Evolutionary conservation across 2,797 vertebrate species (phyloP).

Genomic region (Crocidura indochinensis): DNA sequence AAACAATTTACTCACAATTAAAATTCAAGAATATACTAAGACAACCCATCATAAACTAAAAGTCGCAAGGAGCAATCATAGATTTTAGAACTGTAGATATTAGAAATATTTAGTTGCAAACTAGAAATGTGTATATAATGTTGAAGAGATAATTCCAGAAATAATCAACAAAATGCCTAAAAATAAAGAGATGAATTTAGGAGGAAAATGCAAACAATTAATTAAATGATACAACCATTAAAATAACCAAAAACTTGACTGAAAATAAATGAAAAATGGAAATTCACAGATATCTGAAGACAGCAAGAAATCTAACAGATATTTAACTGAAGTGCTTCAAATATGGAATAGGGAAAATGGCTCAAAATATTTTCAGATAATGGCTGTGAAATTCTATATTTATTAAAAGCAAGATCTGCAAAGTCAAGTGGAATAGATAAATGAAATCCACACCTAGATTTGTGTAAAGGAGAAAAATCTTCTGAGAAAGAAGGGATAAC

Average conservation of each 20-base stretch:
- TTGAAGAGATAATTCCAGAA: conserved; percentile 20
- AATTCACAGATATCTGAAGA: not conserved
- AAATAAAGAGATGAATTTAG: conserved; percentile 5
- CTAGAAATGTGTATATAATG: not conserved
- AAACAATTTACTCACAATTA: not conserved
- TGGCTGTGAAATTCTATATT: conserved; percentile 14
- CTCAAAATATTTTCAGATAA: conserved; percentile 3
- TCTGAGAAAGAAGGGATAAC: conserved; percentile 1
- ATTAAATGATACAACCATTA: not conserved
- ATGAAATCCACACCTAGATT: not conserved
- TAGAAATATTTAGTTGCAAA: not conserved
- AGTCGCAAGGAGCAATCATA: not conserved
- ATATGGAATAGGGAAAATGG: not conserved
- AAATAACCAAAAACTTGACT: not conserved
- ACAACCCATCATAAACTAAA: not conserved
- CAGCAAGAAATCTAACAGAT: conserved; percentile 22
- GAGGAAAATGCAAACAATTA: not conserved
- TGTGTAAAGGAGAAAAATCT: not conserved
- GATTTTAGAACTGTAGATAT: not conserved
- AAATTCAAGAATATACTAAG: conserved; percentile 15
- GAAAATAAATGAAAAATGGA: not conserved
- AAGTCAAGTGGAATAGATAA: not conserved
- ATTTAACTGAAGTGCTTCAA: not conserved
- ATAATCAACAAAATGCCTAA: conserved; percentile 12
- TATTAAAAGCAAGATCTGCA: not conserved